phyloP scores from a whole-genome alignment of 2,888 invertebrate species.

The Heliothis peltigera region DNA sequence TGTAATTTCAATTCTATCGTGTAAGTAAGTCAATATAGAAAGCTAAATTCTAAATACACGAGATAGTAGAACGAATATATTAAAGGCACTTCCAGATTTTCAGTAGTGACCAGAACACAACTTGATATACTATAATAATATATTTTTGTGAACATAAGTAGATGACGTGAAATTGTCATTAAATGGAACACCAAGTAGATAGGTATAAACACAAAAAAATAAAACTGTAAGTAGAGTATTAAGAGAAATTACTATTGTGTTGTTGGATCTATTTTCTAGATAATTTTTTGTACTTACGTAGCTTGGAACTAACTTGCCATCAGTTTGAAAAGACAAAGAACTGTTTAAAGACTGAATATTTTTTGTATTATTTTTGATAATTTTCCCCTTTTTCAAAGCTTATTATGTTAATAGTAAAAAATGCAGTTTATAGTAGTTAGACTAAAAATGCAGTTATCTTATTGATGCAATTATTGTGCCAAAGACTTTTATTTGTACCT shows the following conservation, averaged over 20 bases:
- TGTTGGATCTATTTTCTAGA: constrained; percentile 43
- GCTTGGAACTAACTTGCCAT: constrained; percentile 21
- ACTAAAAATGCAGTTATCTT: not conserved
- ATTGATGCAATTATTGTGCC: constrained; percentile 1
- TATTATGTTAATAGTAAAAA: constrained; percentile 6
- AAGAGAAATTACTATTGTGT: constrained; percentile 44
- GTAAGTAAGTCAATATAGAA: constrained; percentile 68
- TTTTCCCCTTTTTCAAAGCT: constrained; percentile 1
- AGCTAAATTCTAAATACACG: constrained; percentile 81
- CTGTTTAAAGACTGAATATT: constrained; percentile 59
- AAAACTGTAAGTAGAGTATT: constrained; percentile 51
- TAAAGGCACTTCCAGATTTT: constrained; percentile 50
- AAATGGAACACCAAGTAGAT: constrained; percentile 66
- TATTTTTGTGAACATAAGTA: constrained; percentile 70
- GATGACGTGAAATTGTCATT: constrained; percentile 50
- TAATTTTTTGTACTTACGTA: constrained; percentile 37
- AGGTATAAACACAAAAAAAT: constrained; percentile 49
- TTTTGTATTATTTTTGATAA: constrained; percentile 26
- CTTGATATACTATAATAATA: constrained; percentile 59
- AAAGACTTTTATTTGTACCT: constrained; percentile 22
- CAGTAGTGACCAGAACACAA: constrained; percentile 48
- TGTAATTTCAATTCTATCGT: constrained; percentile 58
- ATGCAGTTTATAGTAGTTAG: not conserved
- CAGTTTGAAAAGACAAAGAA: constrained; percentile 32
- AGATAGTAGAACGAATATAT: constrained; percentile 43